These are phyloP conservation scores for western clawed frog (Xenopus tropicalis) DNA, from an alignment of 2,113 vertebrate genomes.

Conservation along the genomic window DNA sequence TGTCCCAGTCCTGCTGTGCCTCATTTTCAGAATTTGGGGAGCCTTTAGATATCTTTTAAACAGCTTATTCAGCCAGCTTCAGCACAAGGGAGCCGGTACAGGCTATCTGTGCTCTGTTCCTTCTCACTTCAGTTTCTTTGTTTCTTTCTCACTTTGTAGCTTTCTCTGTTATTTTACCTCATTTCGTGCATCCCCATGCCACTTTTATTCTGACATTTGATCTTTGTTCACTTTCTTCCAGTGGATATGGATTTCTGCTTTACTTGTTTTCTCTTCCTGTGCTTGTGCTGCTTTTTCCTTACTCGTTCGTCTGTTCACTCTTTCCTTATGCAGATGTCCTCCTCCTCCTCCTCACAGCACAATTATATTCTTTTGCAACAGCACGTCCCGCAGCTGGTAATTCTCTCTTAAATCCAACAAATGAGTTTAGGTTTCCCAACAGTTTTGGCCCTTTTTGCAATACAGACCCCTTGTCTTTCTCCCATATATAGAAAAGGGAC, in stretches of 20 bases:
- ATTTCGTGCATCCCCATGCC: too few relatives aligned
- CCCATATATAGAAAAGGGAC: conserved; percentile 33
- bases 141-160: too few relatives aligned
- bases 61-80: too few relatives aligned
- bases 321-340: neutral
- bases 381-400: neutral
- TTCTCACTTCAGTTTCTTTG: too few relatives aligned
- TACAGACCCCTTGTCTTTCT: neutral
- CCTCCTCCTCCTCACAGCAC: neutral
- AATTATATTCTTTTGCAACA: neutral
- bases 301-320: neutral
- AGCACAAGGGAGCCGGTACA: neutral
- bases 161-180: too few relatives aligned
- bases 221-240: too few relatives aligned
- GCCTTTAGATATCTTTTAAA: too few relatives aligned
- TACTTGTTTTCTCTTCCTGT: too few relatives aligned
- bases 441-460: neutral
- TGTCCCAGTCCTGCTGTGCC: conserved; percentile 4
- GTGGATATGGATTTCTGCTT: too few relatives aligned
- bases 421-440: conserved; percentile 2
- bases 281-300: neutral
- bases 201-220: too few relatives aligned
- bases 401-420: neutral
- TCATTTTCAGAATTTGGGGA: conserved; percentile 2
- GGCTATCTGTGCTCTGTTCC: neutral